A percentile compares a stretch with the other conserved stretches of the same genome.
Evolutionary conservation across 2,888 invertebrate species (phyloP).

Genomic region (Microdon myrmicae): DNA sequence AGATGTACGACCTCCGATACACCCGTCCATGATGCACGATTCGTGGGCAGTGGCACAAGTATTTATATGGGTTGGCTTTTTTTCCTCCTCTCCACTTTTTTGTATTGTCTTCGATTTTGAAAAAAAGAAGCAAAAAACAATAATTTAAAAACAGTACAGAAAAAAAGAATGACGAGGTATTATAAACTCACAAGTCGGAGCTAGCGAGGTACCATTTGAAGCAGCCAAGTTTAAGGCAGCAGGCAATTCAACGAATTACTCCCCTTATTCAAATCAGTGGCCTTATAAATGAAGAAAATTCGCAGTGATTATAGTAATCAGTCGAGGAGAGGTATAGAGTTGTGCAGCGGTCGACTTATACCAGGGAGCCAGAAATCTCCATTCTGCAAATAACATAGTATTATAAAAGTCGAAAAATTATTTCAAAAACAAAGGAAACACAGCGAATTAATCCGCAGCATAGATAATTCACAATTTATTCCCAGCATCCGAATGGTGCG

Average conservation of each 20-base stretch:
- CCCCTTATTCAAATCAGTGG: constrained; percentile 50
- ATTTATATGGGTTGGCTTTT: no score
- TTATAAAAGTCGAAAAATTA: constrained; percentile 50
- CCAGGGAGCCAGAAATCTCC: constrained; percentile 38
- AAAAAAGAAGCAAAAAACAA: constrained; percentile 22
- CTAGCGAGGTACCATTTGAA: constrained; percentile 37
- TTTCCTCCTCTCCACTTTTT: no score
- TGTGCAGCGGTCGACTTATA: constrained; percentile 18
- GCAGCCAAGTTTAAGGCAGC: constrained; percentile 9
- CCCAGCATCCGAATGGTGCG: constrained; percentile 18
- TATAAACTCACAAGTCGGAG: constrained; percentile 39
- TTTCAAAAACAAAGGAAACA: constrained; percentile 50
- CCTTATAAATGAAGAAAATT: constrained; percentile 56
- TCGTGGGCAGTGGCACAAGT: constrained; percentile 35
- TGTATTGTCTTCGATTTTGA: no score
- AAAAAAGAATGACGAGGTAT: constrained; percentile 24
- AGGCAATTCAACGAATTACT: constrained; percentile 41
- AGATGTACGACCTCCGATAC: constrained; percentile 44
- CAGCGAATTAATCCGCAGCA: constrained; percentile 50
- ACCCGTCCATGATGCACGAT: constrained; percentile 34
- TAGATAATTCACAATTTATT: constrained; percentile 49
- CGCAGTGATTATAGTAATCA: constrained; percentile 63
- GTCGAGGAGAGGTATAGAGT: constrained; percentile 46
- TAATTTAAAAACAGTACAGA: no score
- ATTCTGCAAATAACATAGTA: constrained; percentile 42